Evolutionary conservation across 2,888 invertebrate genomes (phyloP), one percentile per base, ranked within the genome.

Genomic region (Leptopilina drosophilae): DNA sequence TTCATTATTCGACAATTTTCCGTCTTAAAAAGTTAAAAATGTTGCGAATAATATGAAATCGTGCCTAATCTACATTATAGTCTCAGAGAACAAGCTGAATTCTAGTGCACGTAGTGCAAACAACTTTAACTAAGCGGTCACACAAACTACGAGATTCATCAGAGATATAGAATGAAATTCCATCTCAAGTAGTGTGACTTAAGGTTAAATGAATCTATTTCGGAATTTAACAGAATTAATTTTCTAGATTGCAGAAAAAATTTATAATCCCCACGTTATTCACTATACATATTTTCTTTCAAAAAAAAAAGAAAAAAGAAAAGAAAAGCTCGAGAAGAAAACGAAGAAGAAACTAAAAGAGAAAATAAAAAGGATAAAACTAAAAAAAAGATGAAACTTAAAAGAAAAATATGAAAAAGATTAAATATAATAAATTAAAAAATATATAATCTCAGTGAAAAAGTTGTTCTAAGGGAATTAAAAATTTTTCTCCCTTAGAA

Each of bases 41-140:
- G 26, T 64, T 64, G 64, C 20, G 33, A 14, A 20, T 40, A 64
- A 33, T 33, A 64, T 64, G 64, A 12, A 64, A 64, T 64, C 64
- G 64, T 64, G 64, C 64, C 64, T 64, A 64, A 64, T 64, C 64
- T 64, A 33, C 64, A 14, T 4, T 64, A 49, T 49, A 64, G 14
- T 64, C 33, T 64, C 26, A 11, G 40, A 11, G 40, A 14, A 64
- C 33, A 40, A 64, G 40, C 64, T 33, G 20, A 12, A 14, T 33
- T 64, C 64, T 11, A 64, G 64, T 64, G 64, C 64, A 64, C 64
- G 64, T 33, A 64, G 33, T 33, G 64, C 64, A 64, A 64, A 64
- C 64, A 64, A 64, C 64, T 64, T 64, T 40, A 64, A 64, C 64
- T 64, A 26, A 64, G 40, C 33, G 33, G 40, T 64, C 26, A 40